phyloP scores from a whole-genome alignment of 2,113 vertebrate genomes.

The Orthonyx spaldingii region DNA sequence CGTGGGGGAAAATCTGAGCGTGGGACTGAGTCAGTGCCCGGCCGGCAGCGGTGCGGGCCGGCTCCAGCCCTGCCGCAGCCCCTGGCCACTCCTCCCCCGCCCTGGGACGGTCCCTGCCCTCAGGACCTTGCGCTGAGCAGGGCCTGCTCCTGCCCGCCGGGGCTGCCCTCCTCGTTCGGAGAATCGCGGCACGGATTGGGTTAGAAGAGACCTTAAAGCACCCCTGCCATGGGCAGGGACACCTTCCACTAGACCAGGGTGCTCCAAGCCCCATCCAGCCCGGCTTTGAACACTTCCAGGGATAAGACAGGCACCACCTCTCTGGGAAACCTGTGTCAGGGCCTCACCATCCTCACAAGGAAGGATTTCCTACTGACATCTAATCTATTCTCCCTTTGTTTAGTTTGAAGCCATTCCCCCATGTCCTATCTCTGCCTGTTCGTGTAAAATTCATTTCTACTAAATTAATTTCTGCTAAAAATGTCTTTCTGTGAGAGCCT shows the following conservation, averaged over 20 bases:
- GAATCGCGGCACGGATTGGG: not conserved
- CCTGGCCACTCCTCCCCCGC: not conserved
- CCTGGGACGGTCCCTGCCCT: not conserved
- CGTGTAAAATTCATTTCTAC: not conserved
- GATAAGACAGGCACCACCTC: not conserved
- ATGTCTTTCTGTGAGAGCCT: rapidly evolving
- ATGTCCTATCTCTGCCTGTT: not conserved
- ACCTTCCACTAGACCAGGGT: not conserved
- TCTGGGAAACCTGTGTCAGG: not conserved
- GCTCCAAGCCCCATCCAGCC: not conserved
- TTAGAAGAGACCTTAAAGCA: not conserved
- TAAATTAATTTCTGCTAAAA: not conserved
- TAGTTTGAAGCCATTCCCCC: not conserved
- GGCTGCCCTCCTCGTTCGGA: rapidly evolving
- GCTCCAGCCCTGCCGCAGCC: not conserved
- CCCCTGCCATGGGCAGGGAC: not conserved
- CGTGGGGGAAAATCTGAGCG: not conserved
- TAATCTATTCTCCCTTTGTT: not conserved
- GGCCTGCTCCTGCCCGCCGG: not conserved
- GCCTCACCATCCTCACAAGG: not conserved
- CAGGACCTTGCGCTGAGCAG: not conserved
- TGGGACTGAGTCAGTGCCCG: not conserved
- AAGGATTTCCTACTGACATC: not conserved
- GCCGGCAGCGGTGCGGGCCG: not conserved
- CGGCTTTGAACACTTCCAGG: too few relatives aligned